These are phyloP conservation scores for Arctocebus calabarensis DNA, from an alignment of 2,797 vertebrate species.

Conservation along the genomic window DNA sequence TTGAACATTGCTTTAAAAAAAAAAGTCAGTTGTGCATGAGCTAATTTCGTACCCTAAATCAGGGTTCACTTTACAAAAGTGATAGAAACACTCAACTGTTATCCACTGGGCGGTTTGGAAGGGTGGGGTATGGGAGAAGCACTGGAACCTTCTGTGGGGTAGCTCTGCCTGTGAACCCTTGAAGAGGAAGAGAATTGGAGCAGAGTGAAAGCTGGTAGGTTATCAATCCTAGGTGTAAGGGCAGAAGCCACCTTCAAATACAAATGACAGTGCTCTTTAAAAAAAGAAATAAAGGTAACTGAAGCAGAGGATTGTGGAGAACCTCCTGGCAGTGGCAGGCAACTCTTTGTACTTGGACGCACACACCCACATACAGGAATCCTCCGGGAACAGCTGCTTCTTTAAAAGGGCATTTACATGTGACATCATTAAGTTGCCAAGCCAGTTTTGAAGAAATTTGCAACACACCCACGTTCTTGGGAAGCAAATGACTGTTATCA, in stretches of 20 bases:
- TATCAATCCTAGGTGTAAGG: background rate
- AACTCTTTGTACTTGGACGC: background rate
- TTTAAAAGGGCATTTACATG: background rate
- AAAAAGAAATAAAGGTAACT: background rate
- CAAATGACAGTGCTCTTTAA: background rate
- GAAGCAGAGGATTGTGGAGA: background rate
- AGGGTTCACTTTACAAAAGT: background rate
- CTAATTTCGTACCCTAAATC: background rate
- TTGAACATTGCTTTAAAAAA: background rate
- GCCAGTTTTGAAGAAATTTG: slow-evolving; percentile 31
- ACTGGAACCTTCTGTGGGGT: background rate
- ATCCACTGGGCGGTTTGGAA: background rate
- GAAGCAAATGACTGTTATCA: background rate
- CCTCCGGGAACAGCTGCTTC: background rate
- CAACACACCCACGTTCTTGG: slow-evolving; percentile 1
- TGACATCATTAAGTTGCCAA: background rate
- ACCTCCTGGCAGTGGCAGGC: background rate
- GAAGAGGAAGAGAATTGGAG: background rate
- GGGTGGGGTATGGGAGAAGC: background rate
- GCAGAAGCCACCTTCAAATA: background rate
- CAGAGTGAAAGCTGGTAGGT: background rate
- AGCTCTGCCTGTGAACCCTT: background rate
- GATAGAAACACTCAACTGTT: background rate
- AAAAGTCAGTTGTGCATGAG: background rate
- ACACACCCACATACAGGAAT: background rate